Base-by-base conservation (phyloP, 2,797 vertebrate genomes). In the Aselliscus stoliczkanus region DNA sequence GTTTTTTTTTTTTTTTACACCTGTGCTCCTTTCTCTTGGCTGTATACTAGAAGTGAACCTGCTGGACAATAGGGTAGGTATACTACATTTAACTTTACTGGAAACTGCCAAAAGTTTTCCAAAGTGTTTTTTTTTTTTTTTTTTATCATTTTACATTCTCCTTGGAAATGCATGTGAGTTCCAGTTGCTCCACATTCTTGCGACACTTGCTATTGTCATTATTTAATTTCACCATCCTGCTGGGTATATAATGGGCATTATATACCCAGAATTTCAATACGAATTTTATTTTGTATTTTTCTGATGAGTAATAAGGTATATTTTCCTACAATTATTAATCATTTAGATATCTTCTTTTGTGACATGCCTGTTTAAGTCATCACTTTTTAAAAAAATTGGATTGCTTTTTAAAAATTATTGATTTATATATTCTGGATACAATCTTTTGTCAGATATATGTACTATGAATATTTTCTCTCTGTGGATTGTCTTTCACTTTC, bases 391-490 rank as follows among this genome's bases (percentile, higher is more conserved):
- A 34, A 47, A 14, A 47, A 69, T 15, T 84, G 3, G 25, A 44
- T 29, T 58, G 31, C 31, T 60, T 67, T 91, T 83, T 44, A 44
- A 64, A 79, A 62, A 67, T 58, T 58, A 58, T 60, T 65, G 60
- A 44, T 92, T 92, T 82, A 75, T 42, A 83, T 44, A 80, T 80
- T 88, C 67, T 76, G 52, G 50, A 52, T 72, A 76, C 4, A 88
- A 44, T 7, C 52, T 23, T 70, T 50, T 73, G 15, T 44, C 29
- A 76, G 25, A 80, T 44, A 21, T 2, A 95, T 21, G 15, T 25
- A 76, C 21, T 25, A 25, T 27, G 31, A 69, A 58, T 58, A 37
- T 75, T 84, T 88, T 79, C 37, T 88, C 42, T 69, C 69, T 88
- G 5, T 81, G 54, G 4, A 69, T 47, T 84, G 27, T 18, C 65